Base-by-base conservation (phyloP, 2,113 vertebrate species). In the Pungitius pungitius region DNA sequence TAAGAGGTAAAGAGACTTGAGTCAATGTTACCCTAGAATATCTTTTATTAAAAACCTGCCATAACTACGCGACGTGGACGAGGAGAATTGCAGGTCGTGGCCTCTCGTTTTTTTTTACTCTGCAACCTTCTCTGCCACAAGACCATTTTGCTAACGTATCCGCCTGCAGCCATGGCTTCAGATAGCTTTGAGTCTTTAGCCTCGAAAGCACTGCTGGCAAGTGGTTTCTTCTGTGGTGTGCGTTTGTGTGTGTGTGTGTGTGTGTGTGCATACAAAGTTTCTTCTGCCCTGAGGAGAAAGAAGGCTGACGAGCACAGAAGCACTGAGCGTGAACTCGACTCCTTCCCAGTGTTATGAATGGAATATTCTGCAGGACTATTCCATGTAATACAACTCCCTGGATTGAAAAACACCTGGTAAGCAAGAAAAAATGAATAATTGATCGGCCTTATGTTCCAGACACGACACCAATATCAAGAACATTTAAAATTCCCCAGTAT, bases 381-480 rank as follows among this genome's bases (percentile, higher is more conserved):
- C 60, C 63, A 40, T 86, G 90, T 88, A 91, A 92, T 73, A 78
- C 86, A 86, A 90, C 78, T 80, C 82, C 77, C 83, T 20, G 1
- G 73, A 69, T 85, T 75, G 75, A 88, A 90, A 51, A 90, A 81
- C 87, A 91, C 82, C 86, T 83, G 75, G 78, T 87, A 82, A 86
- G 82, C 82, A 83, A 67, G 83, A 73, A 76, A 76, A 69, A 67
- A 77, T 89, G 3, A 89, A 92, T 91, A 83, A 91, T 90, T 81
- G 42, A 92, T 88, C 22, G 62, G 73, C 66, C 54, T 79, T 67
- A 76, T 87, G 87, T 78, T 89, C 73, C 66, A 73, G 79, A 75
- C 71, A 82, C 75, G 70, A 71, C 75, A 75, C 80, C 77, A 75
- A 56, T 71, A 80, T 52, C 12, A 12, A 62, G 54, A 76, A 74